Evolutionary conservation across 2,888 invertebrate species (phyloP).

Genomic region (Kryphioiulus occultus): DNA sequence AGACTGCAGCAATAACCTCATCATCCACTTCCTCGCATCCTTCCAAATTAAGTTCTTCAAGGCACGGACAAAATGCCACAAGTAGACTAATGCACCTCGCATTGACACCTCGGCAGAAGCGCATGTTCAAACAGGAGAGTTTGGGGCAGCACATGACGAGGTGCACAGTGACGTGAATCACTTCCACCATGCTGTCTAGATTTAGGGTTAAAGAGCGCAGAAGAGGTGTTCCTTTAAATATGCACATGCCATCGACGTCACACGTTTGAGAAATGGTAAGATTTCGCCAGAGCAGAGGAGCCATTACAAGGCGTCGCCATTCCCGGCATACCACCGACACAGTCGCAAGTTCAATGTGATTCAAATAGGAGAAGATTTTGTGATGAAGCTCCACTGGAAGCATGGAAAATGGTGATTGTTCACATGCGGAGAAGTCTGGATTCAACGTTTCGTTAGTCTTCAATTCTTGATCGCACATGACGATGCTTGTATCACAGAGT

Average conservation of each 20-base stretch:
- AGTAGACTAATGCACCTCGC: not conserved
- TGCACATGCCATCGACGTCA: not conserved
- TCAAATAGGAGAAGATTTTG: constrained; percentile 31
- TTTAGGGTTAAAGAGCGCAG: not conserved
- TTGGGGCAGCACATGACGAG: constrained; percentile 35
- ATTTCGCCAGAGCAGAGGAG: not conserved
- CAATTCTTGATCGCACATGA: not conserved
- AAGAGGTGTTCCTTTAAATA: not conserved
- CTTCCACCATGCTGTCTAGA: not conserved
- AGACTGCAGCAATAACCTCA: constrained; percentile 8
- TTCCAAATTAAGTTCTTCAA: constrained; percentile 49
- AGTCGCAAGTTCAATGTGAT: not conserved
- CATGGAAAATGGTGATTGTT: not conserved
- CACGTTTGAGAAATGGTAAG: constrained; percentile 7
- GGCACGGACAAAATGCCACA: constrained; percentile 31
- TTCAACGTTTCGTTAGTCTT: not conserved
- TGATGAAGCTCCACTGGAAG: not conserved
- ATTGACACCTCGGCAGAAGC: constrained; percentile 46
- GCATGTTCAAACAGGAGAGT: constrained; percentile 37
- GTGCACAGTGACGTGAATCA: constrained; percentile 12
- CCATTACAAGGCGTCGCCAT: not conserved
- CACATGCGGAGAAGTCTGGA: not conserved
- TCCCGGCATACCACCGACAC: not conserved
- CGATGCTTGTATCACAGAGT: not conserved
- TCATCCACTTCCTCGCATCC: constrained; percentile 50